Percentiles rank a stretch among this genome's conserved stretches.
These are phyloP conservation scores for Alligator sinensis DNA, from an alignment of 2,113 vertebrate species.

Conservation along the genomic window DNA sequence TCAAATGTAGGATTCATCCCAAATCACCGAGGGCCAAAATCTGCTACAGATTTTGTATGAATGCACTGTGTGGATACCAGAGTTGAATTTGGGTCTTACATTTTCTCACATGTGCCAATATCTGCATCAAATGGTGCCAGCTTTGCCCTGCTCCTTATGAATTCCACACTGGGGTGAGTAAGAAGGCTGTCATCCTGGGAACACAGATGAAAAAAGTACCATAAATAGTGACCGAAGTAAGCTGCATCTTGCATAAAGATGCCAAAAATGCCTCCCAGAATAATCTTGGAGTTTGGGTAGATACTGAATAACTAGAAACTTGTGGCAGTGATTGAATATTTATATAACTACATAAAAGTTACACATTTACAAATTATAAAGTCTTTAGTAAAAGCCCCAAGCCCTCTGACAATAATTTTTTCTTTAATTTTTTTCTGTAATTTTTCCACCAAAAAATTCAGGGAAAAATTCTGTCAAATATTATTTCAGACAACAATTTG, in stretches of 20 bases:
- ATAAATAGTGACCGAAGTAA: background rate
- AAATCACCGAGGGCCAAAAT: constrained; percentile 3
- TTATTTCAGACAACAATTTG: background rate
- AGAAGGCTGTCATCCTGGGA: accelerated
- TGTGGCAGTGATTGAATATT: background rate
- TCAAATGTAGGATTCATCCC: background rate
- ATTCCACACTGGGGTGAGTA: background rate
- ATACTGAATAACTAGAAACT: constrained; percentile 13
- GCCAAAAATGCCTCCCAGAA: background rate
- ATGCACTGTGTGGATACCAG: background rate
- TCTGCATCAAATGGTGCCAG: background rate
- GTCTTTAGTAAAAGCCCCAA: background rate
- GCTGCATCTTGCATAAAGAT: background rate
- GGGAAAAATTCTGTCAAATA: background rate
- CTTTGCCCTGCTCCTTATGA: background rate
- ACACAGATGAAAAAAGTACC: background rate
- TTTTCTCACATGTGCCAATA: background rate
- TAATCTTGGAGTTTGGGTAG: background rate
- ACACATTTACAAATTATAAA: background rate
- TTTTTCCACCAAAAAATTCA: constrained; percentile 26
- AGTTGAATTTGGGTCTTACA: background rate
- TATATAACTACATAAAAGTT: background rate
- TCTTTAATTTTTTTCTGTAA: constrained; percentile 16
- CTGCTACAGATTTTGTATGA: background rate
- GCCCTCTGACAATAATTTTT: background rate